Base-by-base conservation (phyloP, 1,140 invertebrate species). In the Drosophila tristis region DNA sequence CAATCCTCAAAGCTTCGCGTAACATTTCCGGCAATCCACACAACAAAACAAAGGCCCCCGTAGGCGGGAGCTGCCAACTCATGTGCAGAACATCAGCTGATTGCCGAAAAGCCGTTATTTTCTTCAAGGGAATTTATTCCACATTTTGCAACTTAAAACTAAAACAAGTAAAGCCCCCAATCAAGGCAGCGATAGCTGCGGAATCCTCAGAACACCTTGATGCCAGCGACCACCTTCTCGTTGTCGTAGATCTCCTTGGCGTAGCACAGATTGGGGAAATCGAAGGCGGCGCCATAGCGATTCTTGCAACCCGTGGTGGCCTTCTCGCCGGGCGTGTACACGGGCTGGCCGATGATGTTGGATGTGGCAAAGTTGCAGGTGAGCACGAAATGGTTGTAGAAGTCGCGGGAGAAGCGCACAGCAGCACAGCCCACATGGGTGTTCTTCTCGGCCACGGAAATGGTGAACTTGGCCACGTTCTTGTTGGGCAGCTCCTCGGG, bases 171-270 rank as follows among this genome's bases (percentile, higher is more conserved):
- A 13, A 39, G 35, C 11, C 11, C 11, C 4, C 11, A 13, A 39
- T 9, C 31, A 11, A 35, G 9, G 31, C 8, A 35, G 8, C 31
- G 31, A 35, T 35, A 35, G 8, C 31, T 49, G 2, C 15, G 4
- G 15, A 16, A 26, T 13, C 25, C 15, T 31, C 0, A 77, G 20
- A 57, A 45, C 9, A 57, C 4, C 43, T 45, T 63, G 5, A 68
- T 60, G 3, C 58, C 58, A 4, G 68, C n/a, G 2, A 87, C 49
- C 2, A 86, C 23, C 63, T 78, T 87, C n/a, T 87, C 78, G 20
- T 87, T 85, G 63, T 85, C 80, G 29, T 85, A 85, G 50, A 85
- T 85, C 67, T 85, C 80, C 57, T 85, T 86, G 45, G 84, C 82
- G 62, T 86, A 87, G 60, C 82, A 85, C 59, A 87, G 23, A 16